These are phyloP conservation scores for Eustalomyia histrio DNA, from an alignment of 2,888 invertebrate genomes.

Conservation along the genomic window DNA sequence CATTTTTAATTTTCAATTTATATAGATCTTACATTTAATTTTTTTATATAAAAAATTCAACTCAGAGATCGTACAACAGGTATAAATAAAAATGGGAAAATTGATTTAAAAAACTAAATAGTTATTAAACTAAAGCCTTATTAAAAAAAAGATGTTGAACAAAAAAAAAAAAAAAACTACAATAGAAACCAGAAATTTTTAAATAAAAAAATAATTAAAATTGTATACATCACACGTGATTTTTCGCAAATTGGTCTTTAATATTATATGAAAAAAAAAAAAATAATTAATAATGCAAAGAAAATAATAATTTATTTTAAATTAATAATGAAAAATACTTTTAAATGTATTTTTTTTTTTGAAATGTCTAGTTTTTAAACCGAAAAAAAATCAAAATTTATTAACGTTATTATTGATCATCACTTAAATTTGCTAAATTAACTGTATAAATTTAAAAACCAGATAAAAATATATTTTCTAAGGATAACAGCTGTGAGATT, in stretches of 20 bases:
- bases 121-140: constrained; percentile 13
- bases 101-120: not conserved
- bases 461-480: not conserved
- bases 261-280: not conserved
- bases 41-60: not conserved
- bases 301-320: constrained; percentile 1
- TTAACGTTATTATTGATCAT: constrained; percentile 23
- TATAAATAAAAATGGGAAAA: not conserved
- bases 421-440: constrained; percentile 4
- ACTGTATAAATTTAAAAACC: not conserved
- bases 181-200: constrained; percentile 11
- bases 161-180: not conserved
- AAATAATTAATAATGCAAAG: not conserved
- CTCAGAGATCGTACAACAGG: not conserved
- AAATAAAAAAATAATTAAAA: not conserved
- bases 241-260: constrained; percentile 21
- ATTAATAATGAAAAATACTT: not conserved
- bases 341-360: not conserved
- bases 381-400: constrained; percentile 13
- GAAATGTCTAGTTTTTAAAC: constrained; percentile 5
- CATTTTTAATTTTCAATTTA: constrained; percentile 37
- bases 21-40: constrained; percentile 14
- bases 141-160: constrained; percentile 6
- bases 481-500: too few relatives aligned
- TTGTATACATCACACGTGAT: constrained; percentile 4